phyloP scores from a whole-genome alignment of 2,113 vertebrate species.

The Halichoerus grypus region DNA sequence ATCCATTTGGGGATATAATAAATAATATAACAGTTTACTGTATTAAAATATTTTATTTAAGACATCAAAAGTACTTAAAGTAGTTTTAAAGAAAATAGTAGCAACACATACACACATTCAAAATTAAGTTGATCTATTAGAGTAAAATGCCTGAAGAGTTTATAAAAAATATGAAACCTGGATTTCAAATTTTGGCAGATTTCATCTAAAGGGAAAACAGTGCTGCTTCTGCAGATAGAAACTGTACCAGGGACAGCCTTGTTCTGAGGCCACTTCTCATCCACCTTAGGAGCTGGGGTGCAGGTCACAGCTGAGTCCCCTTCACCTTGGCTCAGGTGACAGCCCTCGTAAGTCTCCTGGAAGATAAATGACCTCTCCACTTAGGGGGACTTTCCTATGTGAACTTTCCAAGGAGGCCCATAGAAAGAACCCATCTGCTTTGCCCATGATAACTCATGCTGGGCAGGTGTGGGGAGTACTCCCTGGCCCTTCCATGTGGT shows the following conservation, averaged over 20 bases:
- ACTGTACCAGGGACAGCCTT: neutral
- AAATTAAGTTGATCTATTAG: neutral
- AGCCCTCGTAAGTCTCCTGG: neutral
- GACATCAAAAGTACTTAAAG: constrained; percentile 15
- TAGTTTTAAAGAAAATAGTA: constrained; percentile 32
- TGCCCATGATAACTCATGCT: neutral
- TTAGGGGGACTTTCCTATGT: neutral
- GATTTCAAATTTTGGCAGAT: neutral
- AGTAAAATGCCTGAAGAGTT: constrained; percentile 11
- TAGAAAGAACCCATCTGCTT: neutral
- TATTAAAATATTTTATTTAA: constrained; percentile 59
- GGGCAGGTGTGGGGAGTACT: neutral
- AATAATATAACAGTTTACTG: neutral
- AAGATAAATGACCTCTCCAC: neutral
- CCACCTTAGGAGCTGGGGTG: neutral
- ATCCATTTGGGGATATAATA: constrained; percentile 53
- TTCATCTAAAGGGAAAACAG: neutral
- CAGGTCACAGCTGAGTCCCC: neutral
- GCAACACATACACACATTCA: neutral
- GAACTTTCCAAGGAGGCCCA: neutral
- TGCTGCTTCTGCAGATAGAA: neutral
- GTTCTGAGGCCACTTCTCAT: neutral
- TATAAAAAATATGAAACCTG: neutral
- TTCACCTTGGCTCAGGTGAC: neutral
- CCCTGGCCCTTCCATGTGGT: neutral